Percentiles rank a stretch among this genome's conserved stretches.
Conservation (phyloP, 1,140 invertebrate genomes). For the Drosophila novamexicana region DNA sequence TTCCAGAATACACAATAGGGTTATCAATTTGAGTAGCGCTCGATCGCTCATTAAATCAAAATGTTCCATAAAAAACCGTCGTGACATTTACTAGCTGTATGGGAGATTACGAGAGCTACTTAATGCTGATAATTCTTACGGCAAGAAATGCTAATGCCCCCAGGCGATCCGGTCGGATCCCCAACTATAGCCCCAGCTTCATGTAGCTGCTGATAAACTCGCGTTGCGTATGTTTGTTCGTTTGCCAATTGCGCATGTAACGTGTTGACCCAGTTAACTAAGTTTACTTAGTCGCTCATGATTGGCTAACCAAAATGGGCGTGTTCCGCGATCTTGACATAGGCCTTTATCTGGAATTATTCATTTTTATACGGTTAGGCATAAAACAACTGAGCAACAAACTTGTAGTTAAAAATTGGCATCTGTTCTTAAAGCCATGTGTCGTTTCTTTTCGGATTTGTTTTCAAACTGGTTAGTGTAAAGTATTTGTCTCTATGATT, state of each 20-base stretch:
- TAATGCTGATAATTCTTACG: constrained; percentile 25
- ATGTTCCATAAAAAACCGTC: constrained; percentile 48
- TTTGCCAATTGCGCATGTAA: constrained; percentile 38
- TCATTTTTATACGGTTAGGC: neutral
- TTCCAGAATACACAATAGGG: constrained; percentile 30
- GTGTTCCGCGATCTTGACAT: constrained; percentile 63
- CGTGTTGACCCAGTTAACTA: constrained; percentile 25
- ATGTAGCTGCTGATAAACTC: constrained; percentile 22
- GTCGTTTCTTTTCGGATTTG: neutral
- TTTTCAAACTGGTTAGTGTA: constrained; percentile 8
- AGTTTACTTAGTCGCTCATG: constrained; percentile 14
- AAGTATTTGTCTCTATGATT: neutral
- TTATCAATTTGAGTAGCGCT: constrained; percentile 58
- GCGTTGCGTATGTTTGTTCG: neutral
- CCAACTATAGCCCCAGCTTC: neutral
- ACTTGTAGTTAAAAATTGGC: neutral
- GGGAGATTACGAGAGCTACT: constrained; percentile 24
- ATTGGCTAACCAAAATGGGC: constrained; percentile 52
- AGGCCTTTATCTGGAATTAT: constrained; percentile 40
- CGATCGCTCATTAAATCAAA: constrained; percentile 30
- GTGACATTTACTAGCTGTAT: constrained; percentile 55
- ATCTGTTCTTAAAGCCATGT: neutral
- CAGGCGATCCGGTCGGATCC: constrained; percentile 12
- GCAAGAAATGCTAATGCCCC: constrained; percentile 40
- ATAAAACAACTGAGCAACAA: neutral